Evolutionary conservation across 2,797 vertebrate genomes (phyloP), one percentile per base, ranked within the genome.

Genomic region (Microtus obscurus): DNA sequence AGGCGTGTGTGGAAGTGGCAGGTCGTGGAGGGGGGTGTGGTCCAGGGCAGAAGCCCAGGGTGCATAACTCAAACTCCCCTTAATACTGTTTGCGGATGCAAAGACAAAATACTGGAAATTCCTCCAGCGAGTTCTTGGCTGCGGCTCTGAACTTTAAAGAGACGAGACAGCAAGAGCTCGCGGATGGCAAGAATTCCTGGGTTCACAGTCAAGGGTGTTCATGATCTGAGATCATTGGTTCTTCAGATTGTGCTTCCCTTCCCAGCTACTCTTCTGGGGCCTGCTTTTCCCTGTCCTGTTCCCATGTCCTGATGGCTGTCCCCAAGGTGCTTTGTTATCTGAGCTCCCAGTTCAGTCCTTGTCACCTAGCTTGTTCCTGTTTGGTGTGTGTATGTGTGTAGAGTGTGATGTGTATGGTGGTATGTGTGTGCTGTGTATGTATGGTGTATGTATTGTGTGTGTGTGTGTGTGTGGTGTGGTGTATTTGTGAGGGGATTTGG

Each of bases 161-260:
- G 79, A 34, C 31, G 23, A 25, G 13, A 37, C 0, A 8, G 48
- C 19, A 16, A 0, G 0, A 10, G 23, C 53, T 7, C 8, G 0
- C 0, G 23, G 87, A 9, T 4, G 71, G 56, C 61, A 0, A 3
- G 74, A 43, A 25, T 61, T 17, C 34, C 67, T 5, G 0, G 78
- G 59, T 7, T 27, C 53, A n/a, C 23, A 74, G 23, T 17, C n/a
- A 1, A 5, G 27, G 16, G 80, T 79, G 23, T 61, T 13, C 3
- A 1, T 1, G 43, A 31, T 27, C 63, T 1, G 21, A 17, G 37
- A 2, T 51, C 37, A 34, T 67, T 17, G 31, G 1, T 5, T 34
- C 71, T 23, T 67, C 12, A 5, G 19, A 31, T 48, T 77, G 48
- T n/a, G 8, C 37, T 56, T 51, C 29, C 85, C 16, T 78, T 51